Evolutionary conservation across 53 echinoderm and acorn worm species (phyloP).

Genomic region (Temnopleurus reevesii): DNA sequence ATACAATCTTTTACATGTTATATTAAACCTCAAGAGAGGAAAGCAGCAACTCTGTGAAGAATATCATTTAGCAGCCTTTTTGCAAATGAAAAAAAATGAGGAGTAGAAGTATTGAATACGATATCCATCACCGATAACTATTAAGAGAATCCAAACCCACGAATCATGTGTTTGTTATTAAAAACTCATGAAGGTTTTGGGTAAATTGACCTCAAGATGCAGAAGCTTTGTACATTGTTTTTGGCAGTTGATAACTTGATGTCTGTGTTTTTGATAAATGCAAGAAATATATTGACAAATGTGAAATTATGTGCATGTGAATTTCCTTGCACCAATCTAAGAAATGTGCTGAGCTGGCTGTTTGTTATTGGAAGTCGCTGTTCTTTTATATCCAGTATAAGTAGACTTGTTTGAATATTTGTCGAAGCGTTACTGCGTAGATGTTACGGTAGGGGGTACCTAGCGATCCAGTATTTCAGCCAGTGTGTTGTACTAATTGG

Average conservation of each 20-base stretch:
- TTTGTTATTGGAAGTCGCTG: constrained; percentile 15
- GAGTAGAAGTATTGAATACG: neutral
- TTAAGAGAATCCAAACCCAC: neutral
- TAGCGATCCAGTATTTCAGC: constrained; percentile 52
- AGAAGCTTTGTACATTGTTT: constrained; percentile 38
- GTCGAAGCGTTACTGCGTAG: constrained; percentile 34
- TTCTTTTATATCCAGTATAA: constrained; percentile 42
- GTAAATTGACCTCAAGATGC: neutral
- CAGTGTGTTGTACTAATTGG: constrained; percentile 50
- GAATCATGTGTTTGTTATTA: neutral
- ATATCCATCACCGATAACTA: neutral
- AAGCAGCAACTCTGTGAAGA: neutral
- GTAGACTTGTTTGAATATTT: constrained; percentile 45
- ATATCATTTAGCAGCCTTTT: too few relatives aligned
- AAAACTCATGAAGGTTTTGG: neutral
- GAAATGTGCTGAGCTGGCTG: constrained; percentile 50
- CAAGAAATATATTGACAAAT: constrained; percentile 32
- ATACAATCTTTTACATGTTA: neutral
- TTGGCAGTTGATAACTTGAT: constrained; percentile 23
- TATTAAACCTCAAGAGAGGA: neutral
- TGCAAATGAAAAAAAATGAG: neutral
- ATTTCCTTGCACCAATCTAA: constrained; percentile 19
- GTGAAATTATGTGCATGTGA: constrained; percentile 28
- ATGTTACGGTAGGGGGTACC: constrained; percentile 44
- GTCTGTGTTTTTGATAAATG: constrained; percentile 36